Evolutionary conservation across 1,140 invertebrate species (phyloP), one percentile per base, ranked within the genome.

Genomic region (Zaprionus taronus): DNA sequence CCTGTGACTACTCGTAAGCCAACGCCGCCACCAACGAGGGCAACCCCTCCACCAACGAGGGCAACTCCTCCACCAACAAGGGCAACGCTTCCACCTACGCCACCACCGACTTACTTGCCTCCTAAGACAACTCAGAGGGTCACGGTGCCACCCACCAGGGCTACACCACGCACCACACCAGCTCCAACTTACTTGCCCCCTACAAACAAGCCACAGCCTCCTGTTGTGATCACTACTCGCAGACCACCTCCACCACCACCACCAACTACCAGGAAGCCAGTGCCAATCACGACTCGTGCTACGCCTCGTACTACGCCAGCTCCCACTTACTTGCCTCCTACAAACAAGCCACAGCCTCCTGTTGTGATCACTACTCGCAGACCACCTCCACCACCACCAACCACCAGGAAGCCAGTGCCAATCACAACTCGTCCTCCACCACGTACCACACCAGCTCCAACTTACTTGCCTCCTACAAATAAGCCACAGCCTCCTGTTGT

Each of bases 71-170:
- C 75, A 38, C 68, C 79, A 1, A 68, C 71, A 3, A 64, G 44
- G 12, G 57, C 71, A 22, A 75, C 82, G n/a, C 38, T 60, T 75
- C 81, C 68, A 11, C 53, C 72, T 15, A 74, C 72, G 17, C 63
- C 65, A 24, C 72, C 79, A 57, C 57, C 89, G 58, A 86, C 90
- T 3, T 81, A 91, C 49, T 71, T 83, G 80, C 86, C 83, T 78
- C 81, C 20, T 72, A 69, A 9, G 51, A 71, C 66, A 72, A 61
- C 61, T 67, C 78, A 24, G 44, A 60, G 28, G 47, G 22, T 12
- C 17, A 51, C 38, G 38, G 55, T 63, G 61, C 64, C 65, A 61
- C 67, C 75, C 22, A 79, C 77, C 14, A 38, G 36, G 6, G 64
- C 64, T 6, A 68, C 69, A 14, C 67, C 41, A 38, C 72, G 57